phyloP scores from a whole-genome alignment of 2,113 vertebrate genomes.

The Climacteris rufus region DNA sequence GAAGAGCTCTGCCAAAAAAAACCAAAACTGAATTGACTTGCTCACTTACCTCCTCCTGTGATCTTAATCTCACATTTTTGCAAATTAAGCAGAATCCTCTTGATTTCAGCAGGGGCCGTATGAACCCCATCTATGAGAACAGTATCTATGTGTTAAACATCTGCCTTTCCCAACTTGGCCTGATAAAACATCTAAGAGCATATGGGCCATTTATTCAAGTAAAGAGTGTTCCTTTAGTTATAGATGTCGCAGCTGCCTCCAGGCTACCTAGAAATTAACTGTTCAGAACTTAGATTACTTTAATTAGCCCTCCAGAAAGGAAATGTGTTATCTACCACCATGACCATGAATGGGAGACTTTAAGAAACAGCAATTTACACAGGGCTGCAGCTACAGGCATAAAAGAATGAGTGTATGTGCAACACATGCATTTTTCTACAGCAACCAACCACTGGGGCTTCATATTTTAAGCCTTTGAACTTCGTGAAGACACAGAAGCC shows the following conservation, averaged over 20 bases:
- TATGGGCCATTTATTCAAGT: not conserved
- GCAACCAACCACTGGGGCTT: not conserved
- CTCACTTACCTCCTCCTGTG: not conserved
- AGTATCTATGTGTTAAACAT: not conserved
- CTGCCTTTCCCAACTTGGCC: not conserved
- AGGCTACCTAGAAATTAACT: conserved; percentile 37
- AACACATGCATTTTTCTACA: not conserved
- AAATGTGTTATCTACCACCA: conserved; percentile 1
- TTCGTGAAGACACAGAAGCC: not conserved
- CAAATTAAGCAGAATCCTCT: not conserved
- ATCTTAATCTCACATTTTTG: not conserved
- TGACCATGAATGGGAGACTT: not conserved
- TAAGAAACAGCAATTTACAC: conserved; percentile 13
- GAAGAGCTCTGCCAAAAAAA: not conserved
- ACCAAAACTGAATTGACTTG: not conserved
- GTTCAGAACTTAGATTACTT: conserved; percentile 1
- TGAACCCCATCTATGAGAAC: not conserved
- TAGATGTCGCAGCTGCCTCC: not conserved
- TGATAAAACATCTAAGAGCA: not conserved
- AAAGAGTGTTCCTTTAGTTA: not conserved
- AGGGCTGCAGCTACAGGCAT: conserved; percentile 13
- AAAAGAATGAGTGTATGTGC: not conserved
- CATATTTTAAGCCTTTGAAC: not conserved
- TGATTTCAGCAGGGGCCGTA: not conserved
- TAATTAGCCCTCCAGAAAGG: conserved; percentile 26